Evolutionary conservation across 2,113 vertebrate genomes (phyloP).

Genomic region (rat (Rattus norvegicus)): GRCr8 NC_086035.1:30754001-30754500

Average conservation of each 20-base stretch:
- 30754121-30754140: neutral
- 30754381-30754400: neutral
- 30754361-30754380: neutral
- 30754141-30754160: fast-evolving
- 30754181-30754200: neutral
- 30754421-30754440: neutral
- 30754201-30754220: neutral
- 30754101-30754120: no score
- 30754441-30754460: neutral
- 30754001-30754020: neutral
- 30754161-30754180: neutral
- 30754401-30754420: neutral
- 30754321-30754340: neutral
- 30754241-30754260: neutral
- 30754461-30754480: neutral
- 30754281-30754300: neutral
- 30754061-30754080: neutral
- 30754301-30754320: neutral
- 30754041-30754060: neutral
- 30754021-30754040: fast-evolving
- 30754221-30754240: neutral
- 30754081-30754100: neutral
- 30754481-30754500: neutral
- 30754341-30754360: no score
- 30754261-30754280: neutral